Evolutionary conservation across 2,797 vertebrate genomes (phyloP), one percentile per base, ranked within the genome.

Genomic region (Eutrigla gurnardus): DNA sequence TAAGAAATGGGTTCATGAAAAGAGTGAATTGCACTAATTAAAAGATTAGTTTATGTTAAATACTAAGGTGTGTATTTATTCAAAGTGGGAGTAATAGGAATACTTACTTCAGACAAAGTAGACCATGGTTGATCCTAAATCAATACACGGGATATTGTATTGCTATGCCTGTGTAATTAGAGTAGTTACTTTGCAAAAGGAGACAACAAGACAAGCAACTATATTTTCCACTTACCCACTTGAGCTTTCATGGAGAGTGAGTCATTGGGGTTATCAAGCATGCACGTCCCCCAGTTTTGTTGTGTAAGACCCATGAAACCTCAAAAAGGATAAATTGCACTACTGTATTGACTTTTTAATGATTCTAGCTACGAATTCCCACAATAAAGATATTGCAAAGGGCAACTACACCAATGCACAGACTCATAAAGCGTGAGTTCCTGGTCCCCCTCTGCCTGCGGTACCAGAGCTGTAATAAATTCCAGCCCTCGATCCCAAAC

Each of bases 381-480:
- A 76, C 59, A 68, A 70, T 54, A 75, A 66, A 85, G 54, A 54
- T 46, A 81, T 33, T 39, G 59, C 37, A 70, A 74, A 73, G 53
- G 42, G 18, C 77, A 77, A 43, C 65, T 3, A 11, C 37, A 77
- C 68, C 70, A 80, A 77, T 58, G 65, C 42, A 72, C 39, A 49
- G 57, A 70, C 47, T 77, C 70, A 85, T 80, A 72, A 83, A 78
- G 45, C 53, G 58, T 18, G 14, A 43, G 65, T 43, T 65, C 43
- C 60, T 70, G 64, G 43, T 68, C 33, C 33, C 53, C 6, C 9
- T 65, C n/a, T 37, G 42, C 45, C 57, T 65, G 6, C 32, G 25
- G 35, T 33, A 17, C 15, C 18, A 70, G 4, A 49, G 49, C 18
- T 45, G 50, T 54, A 78, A 77, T 73, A 62, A 73, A 81, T 25